Base-by-base conservation (phyloP, 2,888 invertebrate species). In the Athalia rosae region DNA sequence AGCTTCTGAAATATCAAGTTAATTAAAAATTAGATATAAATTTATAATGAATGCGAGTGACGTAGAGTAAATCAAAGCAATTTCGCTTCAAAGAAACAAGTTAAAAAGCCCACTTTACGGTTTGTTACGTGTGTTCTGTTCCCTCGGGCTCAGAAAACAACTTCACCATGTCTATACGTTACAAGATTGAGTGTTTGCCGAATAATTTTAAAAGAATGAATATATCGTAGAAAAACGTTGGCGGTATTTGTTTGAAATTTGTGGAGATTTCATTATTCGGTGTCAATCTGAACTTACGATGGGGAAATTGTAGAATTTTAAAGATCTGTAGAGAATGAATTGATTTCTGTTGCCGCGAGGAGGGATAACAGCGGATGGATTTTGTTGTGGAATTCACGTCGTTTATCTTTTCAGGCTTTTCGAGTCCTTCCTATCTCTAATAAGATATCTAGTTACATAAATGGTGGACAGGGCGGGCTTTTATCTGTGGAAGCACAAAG, bases 401-500 rank as follows among this genome's bases (percentile, higher is more conserved):
- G 66, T 66, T 48, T n/a, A 48, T 48, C 66, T 66, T 13, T 48
- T 7, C 15, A 9, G 66, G 47, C 62, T 47, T 48, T 66, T 9
- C 66, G 47, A 66, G 66, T 66, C 15, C 47, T 6, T 48, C 66
- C 48, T 48, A n/a, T n/a, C n/a, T n/a, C n/a, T n/a, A n/a, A n/a
- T n/a, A n/a, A n/a, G n/a, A n/a, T n/a, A n/a, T n/a, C n/a, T n/a
- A n/a, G n/a, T n/a, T n/a, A n/a, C n/a, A n/a, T n/a, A n/a, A n/a
- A n/a, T n/a, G n/a, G n/a, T n/a, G n/a, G n/a, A n/a, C n/a, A n/a
- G n/a, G n/a, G n/a, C n/a, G n/a, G n/a, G n/a, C n/a, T n/a, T n/a
- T n/a, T n/a, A n/a, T n/a, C n/a, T n/a, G n/a, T n/a, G n/a, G n/a
- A n/a, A n/a, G n/a, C n/a, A n/a, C n/a, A n/a, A n/a, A n/a, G n/a